Evolutionary conservation across 2,113 vertebrate genomes (phyloP).

Genomic region (Rallus limicola): DNA sequence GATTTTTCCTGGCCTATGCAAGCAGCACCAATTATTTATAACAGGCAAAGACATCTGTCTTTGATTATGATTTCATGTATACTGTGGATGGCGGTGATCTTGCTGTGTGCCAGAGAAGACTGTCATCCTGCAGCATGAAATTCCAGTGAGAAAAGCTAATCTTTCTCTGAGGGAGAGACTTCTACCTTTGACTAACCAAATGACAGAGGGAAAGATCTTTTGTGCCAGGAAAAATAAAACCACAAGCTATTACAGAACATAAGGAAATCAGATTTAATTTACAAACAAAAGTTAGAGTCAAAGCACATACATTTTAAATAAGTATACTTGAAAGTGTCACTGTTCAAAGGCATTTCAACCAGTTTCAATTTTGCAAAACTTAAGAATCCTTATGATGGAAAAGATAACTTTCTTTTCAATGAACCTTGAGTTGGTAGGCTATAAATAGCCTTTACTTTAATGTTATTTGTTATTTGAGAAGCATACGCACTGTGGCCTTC

Average conservation of each 20-base stretch:
- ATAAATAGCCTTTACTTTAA: background rate
- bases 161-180: conserved; percentile 53
- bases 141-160: conserved; percentile 76
- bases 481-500: background rate
- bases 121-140: conserved; percentile 68
- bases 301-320: background rate
- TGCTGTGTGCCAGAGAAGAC: conserved; percentile 49
- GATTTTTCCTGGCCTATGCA: conserved; percentile 50
- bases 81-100: conserved; percentile 57
- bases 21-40: conserved; percentile 66
- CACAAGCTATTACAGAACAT: conserved; percentile 43
- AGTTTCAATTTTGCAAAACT: background rate
- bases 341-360: background rate
- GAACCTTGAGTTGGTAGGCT: background rate
- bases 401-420: background rate
- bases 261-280: conserved; percentile 64
- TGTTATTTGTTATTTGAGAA: background rate
- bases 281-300: conserved; percentile 47
- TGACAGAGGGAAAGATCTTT: conserved; percentile 36
- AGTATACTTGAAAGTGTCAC: background rate
- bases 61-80: conserved; percentile 76
- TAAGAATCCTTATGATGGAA: background rate
- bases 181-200: conserved; percentile 67
- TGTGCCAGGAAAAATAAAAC: conserved; percentile 72
- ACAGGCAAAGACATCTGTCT: conserved; percentile 75